These are phyloP conservation scores for Torymus tubicola DNA, from an alignment of 2,888 invertebrate genomes.

Conservation along the genomic window DNA sequence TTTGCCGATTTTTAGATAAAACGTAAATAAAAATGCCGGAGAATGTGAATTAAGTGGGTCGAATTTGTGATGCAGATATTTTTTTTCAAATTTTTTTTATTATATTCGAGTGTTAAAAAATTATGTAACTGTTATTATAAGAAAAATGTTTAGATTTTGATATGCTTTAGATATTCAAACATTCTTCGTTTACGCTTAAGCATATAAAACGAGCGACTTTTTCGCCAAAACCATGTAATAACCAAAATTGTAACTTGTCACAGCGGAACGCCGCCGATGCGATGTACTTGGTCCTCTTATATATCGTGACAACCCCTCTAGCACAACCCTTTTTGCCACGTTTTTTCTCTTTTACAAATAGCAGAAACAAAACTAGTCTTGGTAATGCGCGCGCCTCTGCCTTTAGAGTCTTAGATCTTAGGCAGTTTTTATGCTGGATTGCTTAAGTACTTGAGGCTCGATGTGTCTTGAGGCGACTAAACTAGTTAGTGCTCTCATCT, in stretches of 20 bases:
- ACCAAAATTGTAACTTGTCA: conserved; percentile 19
- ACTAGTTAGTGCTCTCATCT: conserved; percentile 35
- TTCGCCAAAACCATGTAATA: neutral
- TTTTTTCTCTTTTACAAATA: conserved; percentile 26
- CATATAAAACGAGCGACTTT: too few species aligned
- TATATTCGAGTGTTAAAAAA: too few species aligned
- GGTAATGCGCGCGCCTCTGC: conserved; percentile 39
- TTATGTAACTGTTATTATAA: too few species aligned
- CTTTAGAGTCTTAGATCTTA: conserved; percentile 50
- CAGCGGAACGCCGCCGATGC: conserved; percentile 7
- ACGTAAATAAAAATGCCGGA: too few species aligned
- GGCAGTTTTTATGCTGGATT: conserved; percentile 50
- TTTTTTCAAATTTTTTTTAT: too few species aligned
- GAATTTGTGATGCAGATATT: too few species aligned
- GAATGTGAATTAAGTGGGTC: too few species aligned
- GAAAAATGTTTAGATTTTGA: too few species aligned
- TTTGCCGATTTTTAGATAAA: too few species aligned
- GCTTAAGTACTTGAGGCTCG: conserved; percentile 51
- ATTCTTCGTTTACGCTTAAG: too few species aligned
- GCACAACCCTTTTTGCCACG: conserved; percentile 24
- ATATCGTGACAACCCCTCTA: conserved; percentile 28
- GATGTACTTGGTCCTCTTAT: conserved; percentile 20
- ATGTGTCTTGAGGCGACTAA: conserved; percentile 44
- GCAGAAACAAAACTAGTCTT: conserved; percentile 40
- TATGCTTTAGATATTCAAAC: too few species aligned